Conservation (phyloP, 2,113 vertebrate species). For the Emberiza fucata region DNA sequence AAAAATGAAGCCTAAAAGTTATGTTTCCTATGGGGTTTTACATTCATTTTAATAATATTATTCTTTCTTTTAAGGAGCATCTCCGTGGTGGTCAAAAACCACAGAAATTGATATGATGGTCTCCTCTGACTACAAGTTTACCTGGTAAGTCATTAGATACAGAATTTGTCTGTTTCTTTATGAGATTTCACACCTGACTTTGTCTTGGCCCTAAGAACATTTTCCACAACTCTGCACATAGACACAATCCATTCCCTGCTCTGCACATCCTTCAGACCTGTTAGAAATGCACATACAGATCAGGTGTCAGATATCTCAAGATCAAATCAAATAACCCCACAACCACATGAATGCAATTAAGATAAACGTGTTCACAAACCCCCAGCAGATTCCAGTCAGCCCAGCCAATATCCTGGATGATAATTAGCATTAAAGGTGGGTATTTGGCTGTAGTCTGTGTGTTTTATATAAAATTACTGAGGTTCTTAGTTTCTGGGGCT, state of each 20-base stretch:
- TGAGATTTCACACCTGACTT: not conserved
- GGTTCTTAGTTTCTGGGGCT: not conserved
- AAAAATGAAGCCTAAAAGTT: slow-evolving; percentile 6
- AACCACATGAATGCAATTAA: not conserved
- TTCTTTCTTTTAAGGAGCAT: not conserved
- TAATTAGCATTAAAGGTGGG: not conserved
- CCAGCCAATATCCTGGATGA: not conserved
- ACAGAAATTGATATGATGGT: not conserved
- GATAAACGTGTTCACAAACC: not conserved
- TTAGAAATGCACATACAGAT: not conserved
- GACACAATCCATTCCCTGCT: not conserved
- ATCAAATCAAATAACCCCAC: not conserved
- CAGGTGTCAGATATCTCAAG: not conserved
- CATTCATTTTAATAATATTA: not conserved
- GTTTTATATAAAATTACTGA: not conserved
- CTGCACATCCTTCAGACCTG: not conserved
- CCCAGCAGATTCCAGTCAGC: not conserved
- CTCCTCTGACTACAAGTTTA: not conserved
- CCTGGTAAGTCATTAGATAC: not conserved
- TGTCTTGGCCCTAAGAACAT: not conserved
- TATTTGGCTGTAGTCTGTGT: not conserved
- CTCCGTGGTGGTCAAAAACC: not conserved
- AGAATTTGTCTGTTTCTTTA: not conserved
- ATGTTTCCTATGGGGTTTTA: not conserved
- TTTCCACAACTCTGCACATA: not conserved